Evolutionary conservation across 2,888 invertebrate species (phyloP).

Genomic region (Apodemia mormo): DNA sequence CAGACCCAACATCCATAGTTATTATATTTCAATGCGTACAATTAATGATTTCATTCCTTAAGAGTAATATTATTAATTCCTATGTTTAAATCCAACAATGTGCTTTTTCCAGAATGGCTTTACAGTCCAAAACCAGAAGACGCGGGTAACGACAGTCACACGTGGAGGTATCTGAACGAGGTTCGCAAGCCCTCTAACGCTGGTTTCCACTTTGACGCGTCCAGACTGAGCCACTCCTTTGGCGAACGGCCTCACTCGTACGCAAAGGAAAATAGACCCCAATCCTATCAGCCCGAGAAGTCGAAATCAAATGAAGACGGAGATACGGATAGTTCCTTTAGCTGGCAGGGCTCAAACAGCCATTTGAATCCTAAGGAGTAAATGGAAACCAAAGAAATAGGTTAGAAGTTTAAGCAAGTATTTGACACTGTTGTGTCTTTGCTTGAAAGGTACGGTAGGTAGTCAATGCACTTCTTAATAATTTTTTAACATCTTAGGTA

Average conservation of each 20-base stretch:
- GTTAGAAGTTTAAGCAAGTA: not conserved
- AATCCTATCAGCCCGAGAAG: conserved; percentile 45
- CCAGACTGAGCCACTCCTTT: conserved; percentile 54
- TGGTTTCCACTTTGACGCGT: conserved; percentile 65
- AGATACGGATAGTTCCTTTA: conserved; percentile 73
- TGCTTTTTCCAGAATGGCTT: conserved; percentile 64
- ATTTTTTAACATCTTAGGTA: too few relatives aligned
- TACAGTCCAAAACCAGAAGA: conserved; percentile 64
- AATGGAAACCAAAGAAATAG: not conserved
- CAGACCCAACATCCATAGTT: too few relatives aligned
- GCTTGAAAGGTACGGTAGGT: too few relatives aligned
- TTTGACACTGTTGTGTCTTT: too few relatives aligned
- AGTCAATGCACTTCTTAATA: too few relatives aligned
- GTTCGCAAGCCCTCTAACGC: conserved; percentile 73
- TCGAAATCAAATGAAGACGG: conserved; percentile 55
- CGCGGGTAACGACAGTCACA: conserved; percentile 62
- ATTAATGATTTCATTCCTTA: too few relatives aligned
- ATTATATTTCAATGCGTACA: too few relatives aligned
- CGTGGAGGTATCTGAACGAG: conserved; percentile 71
- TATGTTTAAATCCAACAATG: too few relatives aligned
- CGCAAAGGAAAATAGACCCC: conserved; percentile 45
- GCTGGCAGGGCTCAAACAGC: conserved; percentile 66
- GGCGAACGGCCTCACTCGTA: conserved; percentile 50
- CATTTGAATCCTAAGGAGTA: conserved; percentile 41
- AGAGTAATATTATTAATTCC: too few relatives aligned